Percentiles rank a stretch among this genome's conserved stretches.
Conservation (phyloP, 2,113 vertebrate genomes). For the Caretta caretta region DNA sequence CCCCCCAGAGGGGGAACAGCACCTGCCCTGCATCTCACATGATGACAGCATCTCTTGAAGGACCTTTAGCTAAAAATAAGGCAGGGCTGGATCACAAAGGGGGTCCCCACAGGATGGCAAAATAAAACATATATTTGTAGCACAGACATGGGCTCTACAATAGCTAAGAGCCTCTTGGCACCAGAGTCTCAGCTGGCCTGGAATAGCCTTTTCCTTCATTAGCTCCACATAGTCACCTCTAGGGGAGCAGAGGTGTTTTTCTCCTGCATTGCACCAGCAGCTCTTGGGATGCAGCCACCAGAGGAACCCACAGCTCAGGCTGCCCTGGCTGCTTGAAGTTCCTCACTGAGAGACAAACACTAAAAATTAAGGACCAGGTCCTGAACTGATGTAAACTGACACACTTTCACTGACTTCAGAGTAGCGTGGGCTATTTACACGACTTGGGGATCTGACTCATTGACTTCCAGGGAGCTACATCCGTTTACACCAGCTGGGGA, state of each 20-base stretch:
- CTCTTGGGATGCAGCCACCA: neutral
- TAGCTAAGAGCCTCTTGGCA: neutral
- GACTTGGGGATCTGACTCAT: too few species aligned
- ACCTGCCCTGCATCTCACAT: too few species aligned
- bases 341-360: neutral
- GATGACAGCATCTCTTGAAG: too few species aligned
- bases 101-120: too few species aligned
- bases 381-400: neutral
- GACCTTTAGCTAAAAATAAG: too few species aligned
- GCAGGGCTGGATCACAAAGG: too few species aligned
- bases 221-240: neutral
- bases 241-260: neutral
- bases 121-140: neutral
- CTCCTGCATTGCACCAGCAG: neutral
- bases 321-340: neutral
- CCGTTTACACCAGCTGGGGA: too few species aligned
- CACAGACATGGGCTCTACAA: neutral
- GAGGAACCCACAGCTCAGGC: neutral
- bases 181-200: neutral
- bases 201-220: neutral
- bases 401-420: neutral
- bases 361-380: neutral
- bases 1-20: too few species aligned
- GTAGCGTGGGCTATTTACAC: neutral
- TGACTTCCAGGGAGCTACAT: too few species aligned